Evolutionary conservation across 2,113 vertebrate genomes (phyloP).

Genomic region (Amphiprion percula): DNA sequence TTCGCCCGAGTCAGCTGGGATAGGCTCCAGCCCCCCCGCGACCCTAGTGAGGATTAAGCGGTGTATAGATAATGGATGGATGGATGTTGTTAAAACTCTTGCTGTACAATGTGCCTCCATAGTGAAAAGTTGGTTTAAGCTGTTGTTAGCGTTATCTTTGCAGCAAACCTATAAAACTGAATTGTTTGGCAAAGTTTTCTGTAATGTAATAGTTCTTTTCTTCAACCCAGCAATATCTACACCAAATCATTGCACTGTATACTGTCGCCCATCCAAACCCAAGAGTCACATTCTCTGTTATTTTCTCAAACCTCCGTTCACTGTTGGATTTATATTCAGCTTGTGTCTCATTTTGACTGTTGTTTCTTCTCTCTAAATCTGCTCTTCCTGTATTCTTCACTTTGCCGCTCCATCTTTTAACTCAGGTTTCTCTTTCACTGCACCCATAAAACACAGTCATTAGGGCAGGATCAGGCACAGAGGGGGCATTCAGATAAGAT

Average conservation of each 20-base stretch:
- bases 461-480: conserved; percentile 40
- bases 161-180: conserved; percentile 17
- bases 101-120: conserved; percentile 9
- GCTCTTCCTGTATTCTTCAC: conserved; percentile 21
- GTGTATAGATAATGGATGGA: too few species aligned
- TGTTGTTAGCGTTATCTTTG: conserved; percentile 12
- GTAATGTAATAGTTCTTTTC: conserved; percentile 16
- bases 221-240: not conserved
- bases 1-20: too few species aligned
- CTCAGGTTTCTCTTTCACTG: conserved; percentile 36
- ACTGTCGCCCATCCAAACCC: conserved; percentile 11
- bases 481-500: conserved; percentile 51
- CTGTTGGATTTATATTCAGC: conserved; percentile 21
- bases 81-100: not conserved
- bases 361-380: conserved; percentile 5
- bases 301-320: conserved; percentile 25
- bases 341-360: not conserved
- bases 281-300: conserved; percentile 9
- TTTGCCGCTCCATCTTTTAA: conserved; percentile 20
- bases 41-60: too few species aligned
- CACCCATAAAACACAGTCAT: conserved; percentile 69
- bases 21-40: too few species aligned
- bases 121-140: not conserved
- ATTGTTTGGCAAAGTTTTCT: conserved; percentile 10
- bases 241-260: not conserved